A percentile compares a stretch with the other conserved stretches of the same genome.
These are phyloP conservation scores for Labeo catla DNA, from an alignment of 2,113 vertebrate genomes.

Conservation along the genomic window DNA sequence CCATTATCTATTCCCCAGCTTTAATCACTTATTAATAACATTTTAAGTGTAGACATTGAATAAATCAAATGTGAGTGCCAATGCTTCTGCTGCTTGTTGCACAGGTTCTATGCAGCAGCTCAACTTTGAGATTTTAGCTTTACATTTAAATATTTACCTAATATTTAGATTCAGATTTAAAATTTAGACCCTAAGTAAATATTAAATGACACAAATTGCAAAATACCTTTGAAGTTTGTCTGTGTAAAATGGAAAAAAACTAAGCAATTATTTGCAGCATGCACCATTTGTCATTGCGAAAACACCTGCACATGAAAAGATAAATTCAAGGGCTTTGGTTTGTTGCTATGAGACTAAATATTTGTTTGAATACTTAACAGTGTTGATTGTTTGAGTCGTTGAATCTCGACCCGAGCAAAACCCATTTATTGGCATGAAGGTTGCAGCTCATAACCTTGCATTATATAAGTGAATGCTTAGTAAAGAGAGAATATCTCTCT, in stretches of 20 bases:
- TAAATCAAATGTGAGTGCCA: background rate
- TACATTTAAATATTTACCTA: background rate
- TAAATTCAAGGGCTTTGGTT: background rate
- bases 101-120: background rate
- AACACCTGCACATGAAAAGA: background rate
- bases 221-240: background rate
- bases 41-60: background rate
- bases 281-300: background rate
- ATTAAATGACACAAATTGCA: background rate
- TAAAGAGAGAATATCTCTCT: background rate
- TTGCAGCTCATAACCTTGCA: background rate
- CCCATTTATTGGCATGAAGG: background rate
- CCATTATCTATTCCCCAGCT: background rate
- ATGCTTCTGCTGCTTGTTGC: background rate
- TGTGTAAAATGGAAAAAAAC: background rate
- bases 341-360: background rate
- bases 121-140: background rate
- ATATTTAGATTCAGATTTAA: background rate
- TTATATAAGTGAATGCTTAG: background rate
- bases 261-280: background rate
- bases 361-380: conserved; percentile 1
- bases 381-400: background rate
- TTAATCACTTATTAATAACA: background rate
- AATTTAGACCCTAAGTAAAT: background rate
- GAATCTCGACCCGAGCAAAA: background rate